Evolutionary conservation across 2,113 vertebrate species (phyloP).

Genomic region (Microtus oregoni): DNA sequence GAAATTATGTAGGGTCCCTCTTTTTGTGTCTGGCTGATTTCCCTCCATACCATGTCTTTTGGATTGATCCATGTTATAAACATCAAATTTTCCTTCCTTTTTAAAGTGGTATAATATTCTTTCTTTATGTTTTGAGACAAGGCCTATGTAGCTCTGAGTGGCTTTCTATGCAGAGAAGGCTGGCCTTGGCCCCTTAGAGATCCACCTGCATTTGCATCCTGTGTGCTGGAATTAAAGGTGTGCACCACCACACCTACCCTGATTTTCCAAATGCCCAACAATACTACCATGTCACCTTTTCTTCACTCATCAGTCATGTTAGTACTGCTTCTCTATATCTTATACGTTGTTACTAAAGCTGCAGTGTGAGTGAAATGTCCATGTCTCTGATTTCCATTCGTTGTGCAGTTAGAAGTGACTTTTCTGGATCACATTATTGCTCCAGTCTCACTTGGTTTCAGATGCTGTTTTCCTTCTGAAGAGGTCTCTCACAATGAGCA

Average conservation of each 20-base stretch:
- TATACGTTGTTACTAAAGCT: neutral
- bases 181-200: neutral
- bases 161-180: neutral
- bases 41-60: too few species aligned
- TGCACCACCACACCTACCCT: neutral
- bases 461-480: neutral
- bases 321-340: neutral
- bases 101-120: neutral
- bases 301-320: neutral
- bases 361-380: neutral
- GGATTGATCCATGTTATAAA: neutral
- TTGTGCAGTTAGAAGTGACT: neutral
- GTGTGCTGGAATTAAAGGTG: neutral
- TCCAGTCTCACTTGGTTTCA: neutral
- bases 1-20: neutral
- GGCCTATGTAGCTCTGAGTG: neutral
- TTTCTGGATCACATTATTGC: neutral
- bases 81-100: neutral
- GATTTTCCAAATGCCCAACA: neutral
- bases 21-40: neutral
- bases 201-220: neutral
- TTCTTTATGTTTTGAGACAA: neutral
- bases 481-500: neutral
- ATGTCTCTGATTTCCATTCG: neutral
- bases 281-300: too few species aligned